Base-by-base conservation (phyloP, 2,888 invertebrate genomes). In the Noctua comes region DNA sequence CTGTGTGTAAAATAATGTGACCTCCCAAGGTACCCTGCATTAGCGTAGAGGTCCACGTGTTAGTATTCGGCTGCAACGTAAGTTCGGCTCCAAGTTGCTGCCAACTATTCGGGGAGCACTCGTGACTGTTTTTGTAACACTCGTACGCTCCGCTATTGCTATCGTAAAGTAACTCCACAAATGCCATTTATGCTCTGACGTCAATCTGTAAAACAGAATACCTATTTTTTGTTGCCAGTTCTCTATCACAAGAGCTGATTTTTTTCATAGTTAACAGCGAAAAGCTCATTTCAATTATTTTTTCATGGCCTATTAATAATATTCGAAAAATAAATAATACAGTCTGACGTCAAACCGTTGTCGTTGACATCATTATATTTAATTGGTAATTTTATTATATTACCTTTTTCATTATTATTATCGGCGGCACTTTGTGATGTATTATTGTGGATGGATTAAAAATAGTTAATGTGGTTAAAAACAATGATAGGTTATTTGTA, bases 141-240 rank as follows among this genome's bases (percentile, higher is more conserved):
- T 68, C 48, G 21, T 71, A 59, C 40, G 59, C 74, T 68, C 64
- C 54, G 59, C 66, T 54, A 73, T 75, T 85, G 48, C 66, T 77
- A 83, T 86, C 80, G 79, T 78, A 78, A 84, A 74, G 66, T 82
- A 66, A 78, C 77, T 81, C 77, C 73, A 80, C 77, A 77, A 81
- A 82, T 82, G 73, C 72, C 85, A 80, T 83, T 84, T 77, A 84
- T 82, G 78, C 78, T 80, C 65, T 89, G 89, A 89, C 90, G 89
- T 89, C 89, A 89, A 84, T 83, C 76, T 79, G 72, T 70, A 68
- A 85, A 82, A 78, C 74, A 70, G 73, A 81, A 79, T 82, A 73
- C 76, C 71, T 81, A 43, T 77, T 75, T 82, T 76, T 71, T 72
- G 59, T 85, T 74, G 62, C 73, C 65, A 62, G 76, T 80, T 86